Conservation (phyloP, 2,113 vertebrate genomes). For the Engystomops pustulosus region DNA sequence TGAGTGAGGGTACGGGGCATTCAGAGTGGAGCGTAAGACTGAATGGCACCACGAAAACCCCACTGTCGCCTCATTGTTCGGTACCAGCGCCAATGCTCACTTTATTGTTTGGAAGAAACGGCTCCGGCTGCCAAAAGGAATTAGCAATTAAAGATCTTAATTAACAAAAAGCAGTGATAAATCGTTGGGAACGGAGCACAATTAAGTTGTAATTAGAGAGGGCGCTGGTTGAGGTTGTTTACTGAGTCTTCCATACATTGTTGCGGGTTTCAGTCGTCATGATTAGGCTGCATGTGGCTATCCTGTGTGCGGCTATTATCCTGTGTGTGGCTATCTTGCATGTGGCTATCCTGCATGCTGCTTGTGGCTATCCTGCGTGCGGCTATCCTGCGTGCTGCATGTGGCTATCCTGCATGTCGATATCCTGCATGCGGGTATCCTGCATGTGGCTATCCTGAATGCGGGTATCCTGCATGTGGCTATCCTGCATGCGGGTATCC, state of each 20-base stretch:
- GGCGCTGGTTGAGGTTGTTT: slow-evolving; percentile 16
- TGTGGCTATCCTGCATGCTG: no score
- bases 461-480: no score
- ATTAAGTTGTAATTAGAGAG: slow-evolving; percentile 49
- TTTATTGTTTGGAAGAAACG: slow-evolving; percentile 21
- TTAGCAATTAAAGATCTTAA: slow-evolving; percentile 54
- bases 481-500: no score
- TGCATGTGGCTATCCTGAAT: no score
- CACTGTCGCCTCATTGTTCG: slow-evolving; percentile 6
- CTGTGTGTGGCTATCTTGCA: not conserved
- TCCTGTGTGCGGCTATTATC: not conserved
- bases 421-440: no score
- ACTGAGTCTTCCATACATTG: not conserved
- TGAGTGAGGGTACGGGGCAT: not conserved
- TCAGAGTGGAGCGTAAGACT: not conserved
- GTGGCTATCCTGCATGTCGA: no score
- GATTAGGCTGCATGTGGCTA: not conserved
- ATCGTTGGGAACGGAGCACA: slow-evolving; percentile 32
- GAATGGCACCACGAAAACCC: not conserved
- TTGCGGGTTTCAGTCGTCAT: not conserved
- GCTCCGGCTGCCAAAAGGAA: slow-evolving; percentile 48
- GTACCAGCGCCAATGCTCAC: not conserved
- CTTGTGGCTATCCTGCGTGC: no score
- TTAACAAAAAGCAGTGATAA: slow-evolving; percentile 53
- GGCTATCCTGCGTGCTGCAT: no score